Base-by-base conservation (phyloP, 2,113 vertebrate species). In the Octodon degus region DNA sequence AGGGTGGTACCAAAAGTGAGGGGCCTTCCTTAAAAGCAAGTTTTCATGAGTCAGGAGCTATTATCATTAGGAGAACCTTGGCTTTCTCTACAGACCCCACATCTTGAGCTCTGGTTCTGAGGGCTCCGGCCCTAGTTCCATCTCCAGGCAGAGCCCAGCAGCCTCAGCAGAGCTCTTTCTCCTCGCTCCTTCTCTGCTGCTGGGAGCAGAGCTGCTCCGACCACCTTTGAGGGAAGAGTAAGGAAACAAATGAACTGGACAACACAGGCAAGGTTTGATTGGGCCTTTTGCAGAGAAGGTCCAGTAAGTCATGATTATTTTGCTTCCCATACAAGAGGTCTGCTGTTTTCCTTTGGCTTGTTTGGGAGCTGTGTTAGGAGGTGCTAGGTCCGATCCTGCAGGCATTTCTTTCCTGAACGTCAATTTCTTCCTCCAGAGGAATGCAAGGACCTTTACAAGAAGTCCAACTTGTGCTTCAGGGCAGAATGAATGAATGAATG, bases 401-500 rank as follows among this genome's bases (percentile, higher is more conserved):
- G 22, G 79, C 86, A 37, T 86, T 92, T 92, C 92, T 25, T 79
- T 97, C n/a, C n/a, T n/a, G n/a, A n/a, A n/a, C 82, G 91, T 94
- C 87, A 65, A 67, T 94, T 95, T 94, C 80, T 85, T 97, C 74
- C 81, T 89, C 93, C 90, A 22, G 72, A 81, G 13, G 60, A 93
- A 82, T 82, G 70, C 85, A 72, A 84, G 89, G 86, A 92, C 90
- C 86, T 96, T 89, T 62, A 93, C 93, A 95, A 58, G 89, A 95
- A 92, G 62, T 91, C 84, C 97, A 97, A 20, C 76, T 96, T 89
- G 79, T 63, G 65, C 63, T 87, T 84, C 94, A 84, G 74, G 67
- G 87, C 95, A 58, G 87, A 94, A 95, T 95, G 96, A n/a, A n/a
- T n/a, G n/a, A 97, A 97, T 97, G 97, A 96, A 97, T 93, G 94